Base-by-base conservation (phyloP, 2,113 vertebrate species). In the Pontoporia blainvillei region DNA sequence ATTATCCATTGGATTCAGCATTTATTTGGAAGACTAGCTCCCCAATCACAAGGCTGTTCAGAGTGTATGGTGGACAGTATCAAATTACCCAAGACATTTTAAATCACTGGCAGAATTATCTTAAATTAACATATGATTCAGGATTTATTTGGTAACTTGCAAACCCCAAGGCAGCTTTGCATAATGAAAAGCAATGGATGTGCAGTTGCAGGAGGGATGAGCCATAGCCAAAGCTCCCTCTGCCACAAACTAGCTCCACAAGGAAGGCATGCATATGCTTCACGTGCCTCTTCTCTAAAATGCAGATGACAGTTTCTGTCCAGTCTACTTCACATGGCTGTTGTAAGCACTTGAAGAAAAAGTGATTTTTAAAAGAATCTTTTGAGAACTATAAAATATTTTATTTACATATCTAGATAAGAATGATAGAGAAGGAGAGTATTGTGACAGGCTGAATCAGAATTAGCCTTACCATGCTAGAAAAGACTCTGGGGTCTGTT, bases 41-140 rank as follows among this genome's bases (percentile, higher is more conserved):
- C 57, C 86, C 91, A 76, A 85, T 86, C 62, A 86, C 62, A 73
- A 87, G 41, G 78, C 67, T 93, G 27, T 36, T 76, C 61, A 66
- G 62, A 73, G 25, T 8, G 2, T 29, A 76, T 20, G 25, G 41
- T 90, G 64, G 44, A 49, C 31, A 41, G 59, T 36, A 90, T 67
- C 46, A 64, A 67, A 57, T 81, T 72, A 94, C 36, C 41, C 29
- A 83, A 75, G 52, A 61, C 39, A 71, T 90, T 83, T 84, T 71
- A 52, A 92, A 86, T 76, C 62, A 79, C 69, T 84, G 64, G 62
- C 2, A 46, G 69, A 90, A 81, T 59, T 59, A 90, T 8, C 88
- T 85, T 84, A 78, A 87, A 72, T 94, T 82, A 96, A 88, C 95
- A 81, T 72, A 64, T 57, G 86, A 82, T 34, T 96, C 59, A 49